Conservation (phyloP, 1,140 invertebrate genomes). For the Philopotamus ludificatus region DNA sequence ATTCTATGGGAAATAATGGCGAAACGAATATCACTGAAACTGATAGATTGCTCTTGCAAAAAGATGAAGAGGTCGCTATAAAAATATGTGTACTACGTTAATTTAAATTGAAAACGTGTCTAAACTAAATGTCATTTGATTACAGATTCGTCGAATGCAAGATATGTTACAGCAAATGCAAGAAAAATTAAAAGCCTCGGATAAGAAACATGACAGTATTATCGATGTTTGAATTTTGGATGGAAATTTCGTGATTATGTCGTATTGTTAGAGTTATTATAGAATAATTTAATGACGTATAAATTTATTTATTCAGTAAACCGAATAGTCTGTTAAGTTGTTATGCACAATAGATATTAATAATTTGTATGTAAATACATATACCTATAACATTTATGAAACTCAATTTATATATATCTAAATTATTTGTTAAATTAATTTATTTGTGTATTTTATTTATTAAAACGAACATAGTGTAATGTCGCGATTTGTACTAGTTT, state of each 20-base stretch:
- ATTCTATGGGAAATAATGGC: conserved; percentile 75
- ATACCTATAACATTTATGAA: conserved; percentile 21
- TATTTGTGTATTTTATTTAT: neutral
- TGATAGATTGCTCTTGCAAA: conserved; percentile 82
- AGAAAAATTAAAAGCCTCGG: conserved; percentile 84
- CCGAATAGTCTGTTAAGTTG: conserved; percentile 32
- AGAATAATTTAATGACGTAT: too few relatives aligned
- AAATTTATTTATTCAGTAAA: conserved; percentile 36
- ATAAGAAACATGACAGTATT: conserved; percentile 77
- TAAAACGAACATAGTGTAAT: too few relatives aligned
- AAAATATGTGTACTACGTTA: neutral
- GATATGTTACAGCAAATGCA: conserved; percentile 97
- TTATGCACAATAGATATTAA: conserved; percentile 42
- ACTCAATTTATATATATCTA: neutral
- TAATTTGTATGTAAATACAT: conserved; percentile 27
- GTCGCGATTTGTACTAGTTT: too few relatives aligned
- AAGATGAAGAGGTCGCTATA: conserved; percentile 81
- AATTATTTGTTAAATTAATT: neutral
- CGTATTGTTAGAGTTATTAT: conserved; percentile 29
- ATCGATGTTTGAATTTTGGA: conserved; percentile 68
- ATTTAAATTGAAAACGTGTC: neutral
- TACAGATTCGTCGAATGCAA: conserved; percentile 89
- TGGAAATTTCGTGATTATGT: conserved; percentile 13
- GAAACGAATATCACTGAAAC: conserved; percentile 81
- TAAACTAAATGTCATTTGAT: conserved; percentile 36